Evolutionary conservation across 2,113 vertebrate species (phyloP), one percentile per base, ranked within the genome.

Genomic region (Pelobates fuscus): DNA sequence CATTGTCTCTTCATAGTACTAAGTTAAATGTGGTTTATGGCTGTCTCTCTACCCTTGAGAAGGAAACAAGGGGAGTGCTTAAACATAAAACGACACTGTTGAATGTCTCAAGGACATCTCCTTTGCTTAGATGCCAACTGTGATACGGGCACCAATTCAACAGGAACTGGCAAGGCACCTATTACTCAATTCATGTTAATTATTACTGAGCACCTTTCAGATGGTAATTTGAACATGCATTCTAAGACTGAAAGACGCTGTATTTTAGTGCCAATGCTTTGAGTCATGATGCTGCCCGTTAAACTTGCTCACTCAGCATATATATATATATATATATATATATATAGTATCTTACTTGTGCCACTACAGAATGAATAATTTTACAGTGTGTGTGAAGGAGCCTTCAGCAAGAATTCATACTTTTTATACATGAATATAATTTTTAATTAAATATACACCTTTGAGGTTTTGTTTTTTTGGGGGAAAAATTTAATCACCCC

Each of bases 211-310:
- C 20, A 20, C 52, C 52, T 55, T 55, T 55, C 52, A 55, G 6
- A 55, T 55, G 52, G 52, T 55, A 55, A 55, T 55, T 20, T 55
- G 52, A 55, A 55, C 52, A 21, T 23, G 52, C 6, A 21, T 21
- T 23, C 52, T 55, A 55, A 12, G 52, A 17, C 21, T 55, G 52
- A 55, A 55, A 55, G 52, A 55, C 8, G 6, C 52, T 55, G 52
- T 55, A 55, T 55, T 5, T 21, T n/a, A 55, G 52, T 55, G 52
- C 52, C 52, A 55, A 23, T 23, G 52, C 20, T 4, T 55, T 55
- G 52, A 55, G 52, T 55, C 52, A 55, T 55, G n/a, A 18, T 23
- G 52, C 20, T 55, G 8, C 17, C 52, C 52, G 21, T 55, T 55
- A 55, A 21, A 55, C 11, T 55, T 23, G 6, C 8, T 55, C 20